Evolutionary conservation across 1,140 invertebrate genomes (phyloP).

Genomic region (Diuraphis noxia): DNA sequence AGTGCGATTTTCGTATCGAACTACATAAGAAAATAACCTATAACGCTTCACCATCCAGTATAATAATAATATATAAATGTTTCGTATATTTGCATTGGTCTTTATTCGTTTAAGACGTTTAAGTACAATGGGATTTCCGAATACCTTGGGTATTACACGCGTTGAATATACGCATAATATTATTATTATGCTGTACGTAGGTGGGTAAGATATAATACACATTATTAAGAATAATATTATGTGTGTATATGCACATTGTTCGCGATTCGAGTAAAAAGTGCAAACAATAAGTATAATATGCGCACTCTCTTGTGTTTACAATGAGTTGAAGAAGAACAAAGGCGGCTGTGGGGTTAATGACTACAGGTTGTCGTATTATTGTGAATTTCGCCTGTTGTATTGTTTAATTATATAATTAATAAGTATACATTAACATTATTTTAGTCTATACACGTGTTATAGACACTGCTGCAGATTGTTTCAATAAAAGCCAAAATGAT

Average conservation of each 20-base stretch:
- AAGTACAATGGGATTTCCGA: not conserved
- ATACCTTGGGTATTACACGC: not conserved
- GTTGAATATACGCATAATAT: not conserved
- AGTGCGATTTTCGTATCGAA: too few species aligned
- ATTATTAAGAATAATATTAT: not conserved
- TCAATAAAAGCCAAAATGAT: not conserved
- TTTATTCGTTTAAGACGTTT: not conserved
- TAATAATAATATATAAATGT: too few species aligned
- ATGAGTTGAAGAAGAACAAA: constrained; percentile 8
- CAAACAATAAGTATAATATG: constrained; percentile 5
- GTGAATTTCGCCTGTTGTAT: not conserved
- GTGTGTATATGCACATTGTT: not conserved
- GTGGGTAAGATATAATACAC: too few species aligned
- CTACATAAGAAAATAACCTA: too few species aligned
- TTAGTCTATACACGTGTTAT: not conserved
- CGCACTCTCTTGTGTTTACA: not conserved
- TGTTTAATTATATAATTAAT: not conserved
- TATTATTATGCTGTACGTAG: not conserved
- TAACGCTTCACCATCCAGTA: too few species aligned
- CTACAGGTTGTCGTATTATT: not conserved
- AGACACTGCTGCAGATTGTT: not conserved
- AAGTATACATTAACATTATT: not conserved
- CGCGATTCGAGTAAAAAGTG: not conserved
- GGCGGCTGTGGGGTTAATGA: not conserved
- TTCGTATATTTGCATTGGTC: not conserved